Evolutionary conservation across 1,140 invertebrate genomes (phyloP).

Genomic region (Aradophagus sp.): DNA sequence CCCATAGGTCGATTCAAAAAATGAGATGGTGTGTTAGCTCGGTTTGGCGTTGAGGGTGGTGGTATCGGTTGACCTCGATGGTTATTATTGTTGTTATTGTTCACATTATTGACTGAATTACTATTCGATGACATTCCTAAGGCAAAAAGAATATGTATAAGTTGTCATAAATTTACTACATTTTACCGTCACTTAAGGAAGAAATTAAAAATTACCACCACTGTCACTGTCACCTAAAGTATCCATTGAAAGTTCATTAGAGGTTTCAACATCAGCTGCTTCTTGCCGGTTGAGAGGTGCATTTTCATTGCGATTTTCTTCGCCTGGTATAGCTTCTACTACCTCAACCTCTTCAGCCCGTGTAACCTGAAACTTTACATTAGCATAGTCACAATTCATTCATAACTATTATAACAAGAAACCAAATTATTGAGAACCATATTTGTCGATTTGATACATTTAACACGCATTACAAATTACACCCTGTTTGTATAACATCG

Average conservation of each 20-base stretch:
- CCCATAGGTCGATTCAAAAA: conserved; percentile 66
- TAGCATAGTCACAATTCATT: no score
- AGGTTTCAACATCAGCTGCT: conserved; percentile 61
- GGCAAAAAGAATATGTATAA: no score
- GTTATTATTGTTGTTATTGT: no score
- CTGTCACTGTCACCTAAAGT: conserved; percentile 78
- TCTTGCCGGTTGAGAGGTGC: conserved; percentile 60
- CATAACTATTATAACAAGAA: no score
- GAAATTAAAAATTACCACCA: conserved; percentile 48
- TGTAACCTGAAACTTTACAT: conserved; percentile 46
- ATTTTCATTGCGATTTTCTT: conserved; percentile 76
- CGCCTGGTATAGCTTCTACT: conserved; percentile 77
- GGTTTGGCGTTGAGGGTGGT: conserved; percentile 70
- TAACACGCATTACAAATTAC: no score
- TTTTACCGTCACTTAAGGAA: no score
- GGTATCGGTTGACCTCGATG: conserved; percentile 76
- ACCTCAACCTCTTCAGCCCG: conserved; percentile 79
- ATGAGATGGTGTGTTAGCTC: conserved; percentile 66
- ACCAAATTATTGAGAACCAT: no score
- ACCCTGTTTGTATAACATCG: no score
- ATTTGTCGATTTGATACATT: no score
- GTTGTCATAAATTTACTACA: no score
- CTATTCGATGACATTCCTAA: no score
- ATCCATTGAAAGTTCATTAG: conserved; percentile 81
- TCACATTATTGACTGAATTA: no score